Base-by-base conservation (phyloP, 2,888 invertebrate genomes). In the Branchipolynoe longqiensis region DNA sequence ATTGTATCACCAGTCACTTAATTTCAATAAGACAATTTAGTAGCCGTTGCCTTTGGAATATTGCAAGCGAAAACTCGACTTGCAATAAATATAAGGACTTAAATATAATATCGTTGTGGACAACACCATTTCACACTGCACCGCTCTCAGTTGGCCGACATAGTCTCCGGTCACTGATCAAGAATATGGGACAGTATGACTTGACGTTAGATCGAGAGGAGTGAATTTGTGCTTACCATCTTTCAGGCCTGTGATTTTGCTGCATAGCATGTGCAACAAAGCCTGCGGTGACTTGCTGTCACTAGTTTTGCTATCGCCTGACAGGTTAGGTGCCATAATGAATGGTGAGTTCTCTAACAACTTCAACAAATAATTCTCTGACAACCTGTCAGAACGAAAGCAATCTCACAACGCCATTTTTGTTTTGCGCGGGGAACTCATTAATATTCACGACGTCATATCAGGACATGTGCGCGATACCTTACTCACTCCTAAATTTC, bases 161-260 rank as follows among this genome's bases (percentile, higher is more conserved):
- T n/a, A n/a, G n/a, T n/a, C n/a, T n/a, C n/a, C n/a, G n/a, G n/a
- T n/a, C n/a, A n/a, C n/a, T n/a, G n/a, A n/a, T n/a, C n/a, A n/a
- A n/a, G n/a, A n/a, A n/a, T n/a, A n/a, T n/a, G n/a, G n/a, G n/a
- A n/a, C n/a, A n/a, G n/a, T n/a, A n/a, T n/a, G n/a, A n/a, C n/a
- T n/a, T n/a, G n/a, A n/a, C n/a, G n/a, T n/a, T n/a, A 59, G 2
- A 12, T 31, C 31, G 31, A 73, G 33, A 12, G 18, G 8, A 62
- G 48, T 1, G 12, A 78, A n/a, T 48, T 28, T 78, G 78, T n/a
- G 31, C 81, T 88, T 73, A 88, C 88, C 88, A 33, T 85, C 87
- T 85, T 87, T 87, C 38, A 87, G 62, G 28, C 87, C 88, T 25
- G 88, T 88, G 28, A 88, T 74, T 83, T 87, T 88, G 59, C 84